Evolutionary conservation across 2,888 invertebrate genomes (phyloP), one percentile per base, ranked within the genome.

Genomic region (Plebejus argus): DNA sequence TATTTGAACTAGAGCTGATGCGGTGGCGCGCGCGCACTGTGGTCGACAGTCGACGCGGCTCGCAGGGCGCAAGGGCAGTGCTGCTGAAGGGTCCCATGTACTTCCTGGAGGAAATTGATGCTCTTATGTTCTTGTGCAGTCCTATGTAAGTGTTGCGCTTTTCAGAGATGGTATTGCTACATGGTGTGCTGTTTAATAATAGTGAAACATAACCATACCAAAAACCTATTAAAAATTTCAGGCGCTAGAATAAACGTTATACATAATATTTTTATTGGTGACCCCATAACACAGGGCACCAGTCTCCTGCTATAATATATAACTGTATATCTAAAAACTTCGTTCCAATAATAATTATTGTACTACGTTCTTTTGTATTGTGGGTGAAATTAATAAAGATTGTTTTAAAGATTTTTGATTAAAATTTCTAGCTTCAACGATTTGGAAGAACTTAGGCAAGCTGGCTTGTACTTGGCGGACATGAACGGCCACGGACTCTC

Each of bases 1-100:
- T 97, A 85, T 98, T 98, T 85, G 98, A 98, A 88, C 90, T 98
- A 82, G 98, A 98, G 88, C 90, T 97, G 76, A 90, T 97, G 81
- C 94, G 97, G 15, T 96, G 95, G 79, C 94, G 91, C 0, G 83
- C 87, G 1, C 83, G 84, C 6, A 81, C 85, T 28, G 82, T 88
- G 33, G 87, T 91, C 5, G 95, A 95, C 79, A 82, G 91, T 0
- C 90, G 96, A 0, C 93, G 96, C 2, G 96, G 95, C 1, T 96
- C 96, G 23, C 96, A 96, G 83, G 96, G 96, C 1, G 90, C 96
- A 0, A 93, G 95, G 33, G 97, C 97, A 76, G 96, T 98, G 66
- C 90, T 98, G 28, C 94, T 98, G 10, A 97, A 97, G 83, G 98
- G 98, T 3, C 98, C 98, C 84, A 98, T 98, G 95, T 95, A 97